A percentile compares a stretch with the other conserved stretches of the same genome.
Evolutionary conservation across 2,113 vertebrate genomes (phyloP).

Genomic region (Chinchilla lanigera): DNA sequence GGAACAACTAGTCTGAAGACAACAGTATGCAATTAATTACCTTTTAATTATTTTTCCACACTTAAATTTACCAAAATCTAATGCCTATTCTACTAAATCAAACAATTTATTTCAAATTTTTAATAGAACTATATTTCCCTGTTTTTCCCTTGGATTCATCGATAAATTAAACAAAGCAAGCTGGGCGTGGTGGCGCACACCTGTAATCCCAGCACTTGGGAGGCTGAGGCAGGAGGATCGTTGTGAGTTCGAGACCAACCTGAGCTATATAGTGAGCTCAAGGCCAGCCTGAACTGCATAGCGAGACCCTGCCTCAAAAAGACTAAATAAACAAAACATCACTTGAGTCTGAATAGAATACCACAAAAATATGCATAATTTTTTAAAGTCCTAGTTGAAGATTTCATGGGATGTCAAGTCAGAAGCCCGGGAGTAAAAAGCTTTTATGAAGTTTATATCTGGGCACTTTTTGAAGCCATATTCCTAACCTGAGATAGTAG

Average conservation of each 20-base stretch:
- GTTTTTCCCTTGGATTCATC: constrained; percentile 35
- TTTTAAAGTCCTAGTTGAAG: constrained; percentile 39
- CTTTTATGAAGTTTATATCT: constrained; percentile 44
- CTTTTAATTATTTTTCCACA: constrained; percentile 26
- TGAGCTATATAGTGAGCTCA: too few species aligned
- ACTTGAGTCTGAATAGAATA: constrained; percentile 29
- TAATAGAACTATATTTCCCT: constrained; percentile 18
- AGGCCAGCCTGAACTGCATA: too few species aligned
- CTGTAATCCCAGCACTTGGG: too few species aligned
- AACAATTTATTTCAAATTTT: constrained; percentile 13
- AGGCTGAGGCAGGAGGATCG: too few species aligned
- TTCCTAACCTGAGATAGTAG: constrained; percentile 21
- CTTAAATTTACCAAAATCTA: constrained; percentile 40
- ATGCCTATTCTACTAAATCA: neutral
- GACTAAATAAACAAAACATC: constrained; percentile 16
- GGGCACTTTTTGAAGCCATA: constrained; percentile 32
- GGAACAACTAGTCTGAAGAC: too few species aligned
- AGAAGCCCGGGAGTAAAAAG: constrained; percentile 25
- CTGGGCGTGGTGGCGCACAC: too few species aligned
- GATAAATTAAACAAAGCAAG: constrained; percentile 13
- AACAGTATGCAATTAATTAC: neutral
- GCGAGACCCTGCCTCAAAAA: too few species aligned
- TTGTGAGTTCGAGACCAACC: too few species aligned
- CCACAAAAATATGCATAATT: neutral
- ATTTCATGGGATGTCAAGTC: neutral